Evolutionary conservation across 2,797 vertebrate species (phyloP), one percentile per base, ranked within the genome.

Genomic region (Holocentrus rufus): DNA sequence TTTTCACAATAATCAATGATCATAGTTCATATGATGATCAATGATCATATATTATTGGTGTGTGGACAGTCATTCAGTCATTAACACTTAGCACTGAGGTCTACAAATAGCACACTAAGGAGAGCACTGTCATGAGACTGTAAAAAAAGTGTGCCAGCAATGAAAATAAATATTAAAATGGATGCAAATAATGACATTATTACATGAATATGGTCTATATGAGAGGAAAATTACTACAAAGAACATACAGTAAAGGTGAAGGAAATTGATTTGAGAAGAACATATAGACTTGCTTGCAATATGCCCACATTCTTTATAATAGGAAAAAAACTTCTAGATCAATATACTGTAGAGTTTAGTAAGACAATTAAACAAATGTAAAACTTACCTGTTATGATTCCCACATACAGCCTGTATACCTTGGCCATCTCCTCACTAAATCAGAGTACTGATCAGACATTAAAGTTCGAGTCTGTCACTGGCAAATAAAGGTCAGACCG

Each of bases 311-410:
- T 8, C n/a, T 6, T 18, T 56, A 18, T 31, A 15, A 30, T 56
- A 56, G 22, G 15, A 56, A 56, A 27, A 56, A 27, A 25, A 17
- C 18, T 66, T 52, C 52, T 23, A n/a, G 25, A 27, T 27, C 25
- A 27, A 27, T 27, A 27, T 27, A 27, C 25, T 15, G 6, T 44
- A 36, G 13, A 61, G 31, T 60, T 1, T 11, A 59, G 14, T 23
- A 7, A 20, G 17, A 47, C 5, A 6, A 18, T 50, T 27, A 77
- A 79, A 56, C 13, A 68, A 46, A 2, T 46, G 31, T 14, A 42
- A 22, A 49, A 31, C 82, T 79, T 88, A 93, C 92, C 92, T 83
- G 90, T 78, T 54, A 88, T 4, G 69, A 91, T 73, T 69, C 72
- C 83, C 18, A 87, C 58, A 76, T 39, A 90, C 56, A 91, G 69